Base-by-base conservation (phyloP, 2,888 invertebrate genomes). In the Nasonovia ribisnigri region DNA sequence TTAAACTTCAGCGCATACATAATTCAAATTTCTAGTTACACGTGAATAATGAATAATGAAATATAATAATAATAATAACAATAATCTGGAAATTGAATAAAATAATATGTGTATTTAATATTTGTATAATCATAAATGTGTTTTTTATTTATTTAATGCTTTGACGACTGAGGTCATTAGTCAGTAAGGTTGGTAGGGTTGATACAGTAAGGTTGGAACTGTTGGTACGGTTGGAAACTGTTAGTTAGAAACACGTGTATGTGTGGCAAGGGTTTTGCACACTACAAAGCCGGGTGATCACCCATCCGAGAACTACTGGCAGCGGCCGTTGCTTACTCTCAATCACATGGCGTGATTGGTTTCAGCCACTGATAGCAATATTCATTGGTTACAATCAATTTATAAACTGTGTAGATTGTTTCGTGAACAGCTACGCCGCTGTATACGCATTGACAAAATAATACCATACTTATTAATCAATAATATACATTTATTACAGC, bases 401-500 rank as follows among this genome's bases (percentile, higher is more conserved):
- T 36, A 77, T 42, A 8, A 36, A 77, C 36, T 77, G 20, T 77
- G 20, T 77, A 77, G 36, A 36, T 77, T 36, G 77, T 77, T 77
- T 36, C 1, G 77, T 8, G 77, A 77, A 77, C 8, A 42, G 36
- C 77, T 2, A 77, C 20, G 3, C 36, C 77, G 54, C 46, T 36
- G 29, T 60, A 36, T 36, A 3, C 24, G 10, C 46, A 24, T n/a
- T 67, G 90, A 90, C n/a, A 60, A 67, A 46, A 67, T 46, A 46
- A 46, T 46, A n/a, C 90, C 20, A 43, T 90, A 43, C 57, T 29
- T 57, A 57, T 43, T 51, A 77, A 48, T 77, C 48, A 77, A 90
- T 90, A 77, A 90, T 90, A 90, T 29, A 48, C 90, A 77, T 90
- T 77, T 90, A 90, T 90, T 77, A 77, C n/a, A n/a, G 29, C 90